Conservation (phyloP, 2,113 vertebrate species). For the Myrmecobius fasciatus region DNA sequence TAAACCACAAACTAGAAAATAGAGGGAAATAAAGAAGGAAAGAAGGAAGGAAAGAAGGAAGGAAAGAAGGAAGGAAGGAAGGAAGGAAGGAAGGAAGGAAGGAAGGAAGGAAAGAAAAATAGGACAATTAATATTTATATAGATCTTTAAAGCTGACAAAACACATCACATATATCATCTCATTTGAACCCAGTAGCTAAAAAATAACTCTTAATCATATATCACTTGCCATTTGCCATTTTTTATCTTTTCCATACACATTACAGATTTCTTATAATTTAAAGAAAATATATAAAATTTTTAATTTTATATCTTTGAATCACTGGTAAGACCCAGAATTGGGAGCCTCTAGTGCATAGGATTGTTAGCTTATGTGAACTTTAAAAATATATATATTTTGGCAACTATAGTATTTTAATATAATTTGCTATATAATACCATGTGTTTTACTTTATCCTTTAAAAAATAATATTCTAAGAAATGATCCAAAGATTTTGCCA, state of each 20-base stretch:
- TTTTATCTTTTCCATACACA: neutral
- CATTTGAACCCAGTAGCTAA: neutral
- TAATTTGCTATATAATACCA: neutral
- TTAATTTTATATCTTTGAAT: neutral
- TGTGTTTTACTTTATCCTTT: neutral
- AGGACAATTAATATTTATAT: neutral
- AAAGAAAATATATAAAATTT: neutral
- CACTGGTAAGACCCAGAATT: slow-evolving; percentile 12
- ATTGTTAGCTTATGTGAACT: neutral
- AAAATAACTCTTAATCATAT: neutral
- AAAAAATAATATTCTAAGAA: neutral
- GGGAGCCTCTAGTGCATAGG: neutral
- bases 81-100: no score
- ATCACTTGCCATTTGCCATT: neutral
- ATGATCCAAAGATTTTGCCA: neutral
- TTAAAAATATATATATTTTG: neutral
- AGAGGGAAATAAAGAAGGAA: neutral
- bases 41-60: neutral
- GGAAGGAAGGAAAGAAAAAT: no score
- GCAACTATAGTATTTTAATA: neutral
- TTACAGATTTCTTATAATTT: slow-evolving; percentile 1
- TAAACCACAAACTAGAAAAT: neutral
- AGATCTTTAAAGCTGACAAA: neutral
- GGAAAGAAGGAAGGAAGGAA: no score
- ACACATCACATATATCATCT: neutral